Evolutionary conservation across 2,113 vertebrate genomes (phyloP), one percentile per base, ranked within the genome.

Genomic region (Osmerus mordax): DNA sequence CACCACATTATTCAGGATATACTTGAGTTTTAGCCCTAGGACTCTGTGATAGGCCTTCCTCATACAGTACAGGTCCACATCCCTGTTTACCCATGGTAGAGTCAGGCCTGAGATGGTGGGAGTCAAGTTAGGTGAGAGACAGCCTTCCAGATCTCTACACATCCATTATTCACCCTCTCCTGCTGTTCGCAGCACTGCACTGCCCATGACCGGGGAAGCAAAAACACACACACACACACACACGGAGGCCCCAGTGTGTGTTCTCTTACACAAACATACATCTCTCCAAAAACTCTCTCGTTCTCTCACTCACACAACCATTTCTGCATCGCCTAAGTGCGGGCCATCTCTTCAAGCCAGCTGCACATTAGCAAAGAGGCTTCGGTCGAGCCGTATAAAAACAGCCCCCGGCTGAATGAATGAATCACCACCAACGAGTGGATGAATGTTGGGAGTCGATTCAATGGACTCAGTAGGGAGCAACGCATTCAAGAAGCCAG

Each of bases 131-230:
- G 59, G 71, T 74, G 71, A 69, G 67, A 75, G 59, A 72, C 67
- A 53, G 16, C 11, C 19, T 69, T 55, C 47, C 59, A 36, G 59
- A 71, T 78, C 76, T 53, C 76, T 63, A 23, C 28, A 58, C 78
- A 83, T 78, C 70, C 75, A 83, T 73, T 65, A 80, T 76, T 78
- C 67, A 80, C 59, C 14, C 58, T 4, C 19, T 56, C 60, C 66
- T 47, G 68, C 73, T 47, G 41, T 47, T 47, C 41, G 52, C 54
- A 19, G 65, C 25, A 21, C 76, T 65, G 64, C 63, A 25, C 61
- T 21, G 18, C 21, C 52, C 74, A n/a, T 56, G 60, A 69, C 60
- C 65, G 51, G 47, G 63, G 5, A 2, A 51, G 69, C 23, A 14
- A 1, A 3, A 54, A 60, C 25, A 63, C 67, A 65, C 21, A 62